phyloP scores from a whole-genome alignment of 2,797 vertebrate genomes.

The Pseudotriccus pelzelni region DNA sequence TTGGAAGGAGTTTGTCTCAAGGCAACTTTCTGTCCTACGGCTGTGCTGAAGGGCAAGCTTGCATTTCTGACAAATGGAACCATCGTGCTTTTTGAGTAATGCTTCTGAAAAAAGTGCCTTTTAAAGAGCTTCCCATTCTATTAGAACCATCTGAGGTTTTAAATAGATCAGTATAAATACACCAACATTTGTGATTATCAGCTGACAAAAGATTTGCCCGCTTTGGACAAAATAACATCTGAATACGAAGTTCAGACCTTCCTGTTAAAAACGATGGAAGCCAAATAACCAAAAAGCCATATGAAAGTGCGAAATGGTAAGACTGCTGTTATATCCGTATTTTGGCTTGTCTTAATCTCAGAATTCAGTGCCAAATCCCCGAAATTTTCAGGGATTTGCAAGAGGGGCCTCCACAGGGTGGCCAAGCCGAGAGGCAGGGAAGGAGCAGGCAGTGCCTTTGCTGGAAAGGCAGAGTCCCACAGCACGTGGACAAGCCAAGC shows the following conservation, averaged over 20 bases:
- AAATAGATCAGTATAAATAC: neutral
- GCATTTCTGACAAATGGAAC: neutral
- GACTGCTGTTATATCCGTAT: neutral
- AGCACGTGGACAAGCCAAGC: neutral
- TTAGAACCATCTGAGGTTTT: neutral
- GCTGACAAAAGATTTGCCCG: neutral
- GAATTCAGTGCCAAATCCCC: neutral
- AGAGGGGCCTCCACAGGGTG: neutral
- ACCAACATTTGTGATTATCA: neutral
- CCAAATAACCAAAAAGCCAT: neutral
- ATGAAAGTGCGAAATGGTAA: neutral
- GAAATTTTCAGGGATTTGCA: neutral
- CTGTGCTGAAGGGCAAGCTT: neutral
- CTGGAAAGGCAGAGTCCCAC: neutral
- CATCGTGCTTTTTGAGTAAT: neutral
- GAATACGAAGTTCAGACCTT: neutral
- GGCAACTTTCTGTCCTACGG: neutral
- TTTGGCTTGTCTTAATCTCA: neutral
- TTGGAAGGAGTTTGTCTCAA: neutral
- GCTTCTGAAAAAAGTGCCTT: neutral
- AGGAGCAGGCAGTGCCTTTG: no score
- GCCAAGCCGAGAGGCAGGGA: rapidly evolving
- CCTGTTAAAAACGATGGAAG: neutral
- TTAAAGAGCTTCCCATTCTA: neutral
- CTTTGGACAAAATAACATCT: neutral